Conservation (phyloP, 2,113 vertebrate species). For the Sisor rabdophorus region DNA sequence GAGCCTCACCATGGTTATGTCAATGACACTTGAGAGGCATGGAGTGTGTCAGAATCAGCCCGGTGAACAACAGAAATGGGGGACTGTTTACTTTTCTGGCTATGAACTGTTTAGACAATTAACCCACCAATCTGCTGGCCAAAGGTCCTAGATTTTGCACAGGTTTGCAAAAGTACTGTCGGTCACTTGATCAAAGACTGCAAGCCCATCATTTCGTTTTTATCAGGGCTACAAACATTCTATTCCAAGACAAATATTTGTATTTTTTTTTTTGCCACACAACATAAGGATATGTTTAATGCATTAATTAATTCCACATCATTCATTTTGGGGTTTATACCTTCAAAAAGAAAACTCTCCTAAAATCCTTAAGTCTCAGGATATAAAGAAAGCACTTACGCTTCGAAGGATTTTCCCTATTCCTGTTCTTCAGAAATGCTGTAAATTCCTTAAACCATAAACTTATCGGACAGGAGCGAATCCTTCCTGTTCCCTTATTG, state of each 20-base stretch:
- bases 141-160: slow-evolving; percentile 7
- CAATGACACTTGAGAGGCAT: slow-evolving; percentile 39
- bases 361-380: background rate
- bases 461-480: background rate
- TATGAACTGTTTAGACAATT: slow-evolving; percentile 22
- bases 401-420: background rate
- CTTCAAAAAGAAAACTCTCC: background rate
- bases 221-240: background rate
- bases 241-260: background rate
- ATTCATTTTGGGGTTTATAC: background rate
- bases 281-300: background rate
- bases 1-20: slow-evolving; percentile 20
- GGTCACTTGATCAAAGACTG: background rate
- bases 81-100: slow-evolving; percentile 24
- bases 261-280: background rate
- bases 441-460: background rate
- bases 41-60: slow-evolving; percentile 37
- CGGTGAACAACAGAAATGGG: slow-evolving; percentile 24
- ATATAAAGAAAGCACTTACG: slow-evolving; percentile 22
- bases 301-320: background rate
- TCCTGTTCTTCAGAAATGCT: background rate
- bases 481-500: slow-evolving; percentile 31
- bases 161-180: background rate
- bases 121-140: slow-evolving; percentile 14
- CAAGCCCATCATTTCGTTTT: background rate